Percentiles rank a stretch among this genome's conserved stretches.
Evolutionary conservation across 30 jellyfish, hydroid and myxozoan genomes (phyloP).

Genomic region (Cassiopea andromeda): DNA sequence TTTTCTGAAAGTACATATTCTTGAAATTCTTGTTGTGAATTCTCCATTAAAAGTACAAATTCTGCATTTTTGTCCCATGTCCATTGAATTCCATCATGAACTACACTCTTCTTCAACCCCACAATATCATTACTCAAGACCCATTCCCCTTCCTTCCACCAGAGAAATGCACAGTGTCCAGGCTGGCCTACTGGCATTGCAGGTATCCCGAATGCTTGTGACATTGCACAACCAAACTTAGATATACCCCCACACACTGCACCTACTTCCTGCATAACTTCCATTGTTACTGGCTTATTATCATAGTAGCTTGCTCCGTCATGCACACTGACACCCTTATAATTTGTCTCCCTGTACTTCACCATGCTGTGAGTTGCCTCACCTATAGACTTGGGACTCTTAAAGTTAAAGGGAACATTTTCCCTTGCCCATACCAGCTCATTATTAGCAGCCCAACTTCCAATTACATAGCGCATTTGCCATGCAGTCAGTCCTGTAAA

Average conservation of each 20-base stretch:
- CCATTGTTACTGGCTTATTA: conserved; percentile 32
- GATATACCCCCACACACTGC: conserved; percentile 69
- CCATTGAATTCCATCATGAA: conserved; percentile 60
- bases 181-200: conserved; percentile 65
- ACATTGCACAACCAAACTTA: conserved; percentile 61
- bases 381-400: conserved; percentile 21
- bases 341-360: conserved; percentile 25
- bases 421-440: conserved; percentile 60
- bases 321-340: conserved; percentile 48
- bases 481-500: conserved; percentile 15
- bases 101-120: conserved; percentile 35
- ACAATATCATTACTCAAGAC: conserved; percentile 31
- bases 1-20: conserved; percentile 28
- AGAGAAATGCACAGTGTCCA: conserved; percentile 64
- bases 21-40: conserved; percentile 7
- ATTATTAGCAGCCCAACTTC: conserved; percentile 52
- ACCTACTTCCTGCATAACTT: conserved; percentile 34
- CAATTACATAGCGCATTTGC: conserved; percentile 54
- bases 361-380: conserved; percentile 58
- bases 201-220: conserved; percentile 68
- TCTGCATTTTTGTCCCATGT: conserved; percentile 41
- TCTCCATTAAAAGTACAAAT: conserved; percentile 14
- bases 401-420: conserved; percentile 21
- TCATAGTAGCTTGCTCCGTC: conserved; percentile 47
- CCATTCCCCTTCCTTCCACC: conserved; percentile 69